phyloP scores from a whole-genome alignment of 2,113 vertebrate species.

The Sceloporus undulatus region DNA sequence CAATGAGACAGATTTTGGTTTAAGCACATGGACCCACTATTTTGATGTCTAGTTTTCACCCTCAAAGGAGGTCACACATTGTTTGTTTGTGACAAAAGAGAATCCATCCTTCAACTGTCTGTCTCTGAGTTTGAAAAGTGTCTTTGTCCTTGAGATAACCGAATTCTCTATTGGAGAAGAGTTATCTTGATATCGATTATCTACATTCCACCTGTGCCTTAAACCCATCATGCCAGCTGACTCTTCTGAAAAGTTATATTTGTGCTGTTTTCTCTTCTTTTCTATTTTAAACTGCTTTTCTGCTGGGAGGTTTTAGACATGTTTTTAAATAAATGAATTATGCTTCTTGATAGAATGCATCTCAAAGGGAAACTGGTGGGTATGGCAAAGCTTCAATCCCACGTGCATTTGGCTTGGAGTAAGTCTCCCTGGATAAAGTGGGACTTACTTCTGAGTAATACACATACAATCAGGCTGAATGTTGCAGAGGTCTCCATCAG shows the following conservation, averaged over 20 bases:
- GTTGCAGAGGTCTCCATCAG: not conserved
- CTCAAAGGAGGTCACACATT: not conserved
- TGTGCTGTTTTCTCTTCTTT: not conserved
- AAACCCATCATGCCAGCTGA: not conserved
- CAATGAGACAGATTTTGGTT: not conserved
- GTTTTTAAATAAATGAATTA: not conserved
- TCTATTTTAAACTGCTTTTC: not conserved
- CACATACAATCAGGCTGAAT: not conserved
- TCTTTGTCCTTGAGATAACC: not conserved
- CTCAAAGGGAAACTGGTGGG: not conserved
- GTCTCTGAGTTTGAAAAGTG: not conserved
- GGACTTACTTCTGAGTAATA: not conserved
- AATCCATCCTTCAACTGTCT: not conserved
- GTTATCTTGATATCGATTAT: constrained; percentile 10
- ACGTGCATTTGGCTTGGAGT: not conserved
- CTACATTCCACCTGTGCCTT: not conserved
- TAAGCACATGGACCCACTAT: no score
- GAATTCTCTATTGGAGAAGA: not conserved
- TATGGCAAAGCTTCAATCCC: not conserved
- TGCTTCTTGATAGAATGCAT: not conserved
- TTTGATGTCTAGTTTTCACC: no score
- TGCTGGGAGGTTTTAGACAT: not conserved
- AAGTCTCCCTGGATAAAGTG: not conserved
- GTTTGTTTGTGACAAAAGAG: not conserved
- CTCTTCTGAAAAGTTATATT: not conserved